These are phyloP conservation scores for Anguilla rostrata DNA, from an alignment of 2,113 vertebrate species.

Conservation along the genomic window DNA sequence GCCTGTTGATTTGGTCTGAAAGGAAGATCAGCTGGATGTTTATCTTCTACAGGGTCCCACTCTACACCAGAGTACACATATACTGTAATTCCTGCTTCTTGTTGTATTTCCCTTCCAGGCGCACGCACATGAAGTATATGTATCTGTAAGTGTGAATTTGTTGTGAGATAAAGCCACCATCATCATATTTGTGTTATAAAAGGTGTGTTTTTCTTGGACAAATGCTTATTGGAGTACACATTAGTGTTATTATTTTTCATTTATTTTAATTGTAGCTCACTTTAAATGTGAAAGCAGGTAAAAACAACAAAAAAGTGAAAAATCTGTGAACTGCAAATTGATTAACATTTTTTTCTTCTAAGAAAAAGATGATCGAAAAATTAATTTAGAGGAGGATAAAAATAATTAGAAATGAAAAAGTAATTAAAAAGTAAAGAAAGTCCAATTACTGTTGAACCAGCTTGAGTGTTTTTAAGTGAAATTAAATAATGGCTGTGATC, in stretches of 20 bases:
- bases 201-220: too few relatives aligned
- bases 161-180: too few relatives aligned
- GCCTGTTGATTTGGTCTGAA: conserved; percentile 27
- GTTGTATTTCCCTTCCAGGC: too few relatives aligned
- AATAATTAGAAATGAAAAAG: conserved; percentile 11
- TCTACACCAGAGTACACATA: too few relatives aligned
- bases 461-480: neutral
- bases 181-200: too few relatives aligned
- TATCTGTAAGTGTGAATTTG: too few relatives aligned
- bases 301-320: neutral
- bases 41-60: conserved; percentile 53
- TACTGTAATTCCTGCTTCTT: too few relatives aligned
- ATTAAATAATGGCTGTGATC: neutral
- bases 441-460: conserved; percentile 26
- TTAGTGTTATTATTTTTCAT: too few relatives aligned
- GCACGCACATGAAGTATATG: too few relatives aligned
- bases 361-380: neutral
- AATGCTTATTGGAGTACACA: too few relatives aligned
- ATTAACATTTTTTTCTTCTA: neutral
- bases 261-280: too few relatives aligned
- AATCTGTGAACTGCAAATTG: neutral
- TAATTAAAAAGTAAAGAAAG: conserved; percentile 21
- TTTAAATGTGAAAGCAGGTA: neutral
- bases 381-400: conserved; percentile 17
- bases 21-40: conserved; percentile 58